Evolutionary conservation across 2,113 vertebrate species (phyloP), one percentile per base, ranked within the genome.

Genomic region (Myotis yumanensis): DNA sequence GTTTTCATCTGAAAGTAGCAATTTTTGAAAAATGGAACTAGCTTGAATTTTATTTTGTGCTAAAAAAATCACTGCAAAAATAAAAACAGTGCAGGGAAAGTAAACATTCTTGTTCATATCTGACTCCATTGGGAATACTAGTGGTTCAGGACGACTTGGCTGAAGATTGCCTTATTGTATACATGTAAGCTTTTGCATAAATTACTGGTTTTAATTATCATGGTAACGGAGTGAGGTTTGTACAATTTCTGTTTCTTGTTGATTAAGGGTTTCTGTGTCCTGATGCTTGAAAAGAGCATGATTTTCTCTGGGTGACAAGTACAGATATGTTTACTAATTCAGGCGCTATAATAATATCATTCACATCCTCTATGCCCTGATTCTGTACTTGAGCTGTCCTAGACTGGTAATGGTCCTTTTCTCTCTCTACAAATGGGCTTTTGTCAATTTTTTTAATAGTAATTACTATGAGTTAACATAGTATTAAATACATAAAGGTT

Each of bases 221-320:
- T 52, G 66, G 20, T 84, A 90, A 90, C 35, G 57, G 54, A 86
- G 43, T 71, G n/a, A 80, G 23, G n/a, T 46, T 59, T 86, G 54
- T 71, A 62, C 6, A 48, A 9, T 89, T 73, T 93, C 11, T 80
- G 5, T 15, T 43, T 95, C 22, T 96, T 92, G 30, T 84, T 25
- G 30, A 22, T 48, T 93, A 88, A 72, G 46, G 35, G 16, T 92
- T 90, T 90, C 77, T 90, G 62, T 89, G 95, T 91, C 30, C 40
- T 46, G 12, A 62, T 77, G 18, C 57, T 93, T 92, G 25, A 71
- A 83, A 89, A 68, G 46, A 84, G 9, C 20, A 10, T 92, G 16
- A 7, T 92, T 84, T 90, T 87, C 80, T 81, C 17, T 46, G 57
- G 30, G 64, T 87, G 83, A 75, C 48, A 96, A 69, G 23, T 69